phyloP scores from a whole-genome alignment of 2,888 invertebrate genomes.

The Odontocerum albicorne region DNA sequence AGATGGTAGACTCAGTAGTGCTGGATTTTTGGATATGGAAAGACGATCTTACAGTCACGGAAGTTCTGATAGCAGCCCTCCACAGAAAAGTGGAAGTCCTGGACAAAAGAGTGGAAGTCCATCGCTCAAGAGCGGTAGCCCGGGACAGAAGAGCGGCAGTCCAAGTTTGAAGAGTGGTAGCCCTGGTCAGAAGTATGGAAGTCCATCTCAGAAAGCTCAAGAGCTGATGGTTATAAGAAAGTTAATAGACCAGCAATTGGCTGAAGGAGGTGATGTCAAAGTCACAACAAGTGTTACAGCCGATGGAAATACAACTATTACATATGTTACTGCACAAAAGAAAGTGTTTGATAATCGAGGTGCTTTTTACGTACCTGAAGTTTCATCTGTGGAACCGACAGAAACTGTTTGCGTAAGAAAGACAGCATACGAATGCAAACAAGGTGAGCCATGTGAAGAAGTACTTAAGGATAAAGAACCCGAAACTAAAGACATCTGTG shows the following conservation, averaged over 20 bases:
- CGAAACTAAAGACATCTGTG: conserved; percentile 41
- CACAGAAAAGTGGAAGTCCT: conserved; percentile 55
- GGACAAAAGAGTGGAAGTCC: conserved; percentile 53
- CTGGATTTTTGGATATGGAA: conserved; percentile 55
- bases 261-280: conserved; percentile 49
- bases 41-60: conserved; percentile 58
- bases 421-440: conserved; percentile 51
- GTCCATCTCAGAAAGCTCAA: conserved; percentile 29
- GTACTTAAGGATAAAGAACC: conserved; percentile 40
- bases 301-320: conserved; percentile 45
- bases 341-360: conserved; percentile 55
- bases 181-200: conserved; percentile 33
- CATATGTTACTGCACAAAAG: conserved; percentile 43
- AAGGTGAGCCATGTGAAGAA: conserved; percentile 43
- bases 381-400: conserved; percentile 43
- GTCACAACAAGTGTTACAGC: conserved; percentile 20
- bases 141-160: conserved; percentile 54
- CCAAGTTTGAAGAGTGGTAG: conserved; percentile 48
- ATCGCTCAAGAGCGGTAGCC: conserved; percentile 50
- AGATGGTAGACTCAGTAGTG: conserved; percentile 57
- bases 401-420: conserved; percentile 51
- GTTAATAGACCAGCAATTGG: conserved; percentile 55
- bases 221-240: conserved; percentile 55
- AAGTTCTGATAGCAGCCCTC: conserved; percentile 63
- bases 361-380: conserved; percentile 52